Conservation (phyloP, 2,113 vertebrate genomes). For the Menura novaehollandiae region DNA sequence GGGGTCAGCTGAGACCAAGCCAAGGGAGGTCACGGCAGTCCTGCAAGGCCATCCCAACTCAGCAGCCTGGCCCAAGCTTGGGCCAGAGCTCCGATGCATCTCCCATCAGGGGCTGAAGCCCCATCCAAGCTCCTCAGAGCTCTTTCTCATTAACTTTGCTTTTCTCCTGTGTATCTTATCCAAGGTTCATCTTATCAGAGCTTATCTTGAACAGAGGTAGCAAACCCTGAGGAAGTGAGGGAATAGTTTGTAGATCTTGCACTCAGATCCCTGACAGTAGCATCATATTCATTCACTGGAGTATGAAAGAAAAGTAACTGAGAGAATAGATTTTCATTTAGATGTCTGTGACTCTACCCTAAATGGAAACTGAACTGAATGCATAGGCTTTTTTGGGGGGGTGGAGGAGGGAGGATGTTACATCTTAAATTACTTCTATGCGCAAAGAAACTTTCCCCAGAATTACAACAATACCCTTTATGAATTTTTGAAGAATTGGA, state of each 20-base stretch:
- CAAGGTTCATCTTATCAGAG: background rate
- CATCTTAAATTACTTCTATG: background rate
- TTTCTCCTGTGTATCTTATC: background rate
- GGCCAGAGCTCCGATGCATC: background rate
- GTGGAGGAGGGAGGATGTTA: background rate
- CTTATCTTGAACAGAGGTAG: background rate
- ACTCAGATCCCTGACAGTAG: background rate
- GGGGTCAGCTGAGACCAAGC: background rate
- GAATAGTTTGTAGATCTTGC: background rate
- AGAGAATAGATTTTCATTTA: conserved; percentile 59
- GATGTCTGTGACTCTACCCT: conserved; percentile 12
- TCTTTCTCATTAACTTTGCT: background rate
- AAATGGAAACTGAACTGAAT: background rate
- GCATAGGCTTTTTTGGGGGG: background rate
- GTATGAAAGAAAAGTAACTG: conserved; percentile 21
- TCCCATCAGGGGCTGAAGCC: background rate
- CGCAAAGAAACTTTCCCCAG: background rate
- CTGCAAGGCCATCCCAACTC: background rate
- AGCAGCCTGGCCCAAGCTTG: background rate
- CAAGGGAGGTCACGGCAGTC: background rate
- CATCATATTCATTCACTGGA: background rate
- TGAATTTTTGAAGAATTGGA: background rate
- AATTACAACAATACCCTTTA: background rate
- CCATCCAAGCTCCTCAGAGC: background rate
- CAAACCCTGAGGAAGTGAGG: background rate